A percentile compares a stretch with the other conserved stretches of the same genome.
Conservation (phyloP, 2,113 vertebrate genomes). For the Gasterosteus aculeatus region DNA sequence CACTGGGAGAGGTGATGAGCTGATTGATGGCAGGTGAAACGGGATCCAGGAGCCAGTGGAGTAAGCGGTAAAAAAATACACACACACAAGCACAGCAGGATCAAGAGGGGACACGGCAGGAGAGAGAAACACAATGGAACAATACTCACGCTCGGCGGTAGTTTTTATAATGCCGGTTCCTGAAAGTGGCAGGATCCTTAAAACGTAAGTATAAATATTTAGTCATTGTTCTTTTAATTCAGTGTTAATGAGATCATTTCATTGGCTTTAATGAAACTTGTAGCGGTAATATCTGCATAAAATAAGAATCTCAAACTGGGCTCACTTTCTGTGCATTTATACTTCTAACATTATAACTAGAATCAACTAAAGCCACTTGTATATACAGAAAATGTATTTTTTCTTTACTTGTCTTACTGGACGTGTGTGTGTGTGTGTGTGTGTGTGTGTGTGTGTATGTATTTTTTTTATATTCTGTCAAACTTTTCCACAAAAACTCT, state of each 20-base stretch:
- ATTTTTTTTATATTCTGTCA: neutral
- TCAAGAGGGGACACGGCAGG: neutral
- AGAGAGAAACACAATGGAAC: slow-evolving; percentile 2
- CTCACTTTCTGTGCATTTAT: neutral
- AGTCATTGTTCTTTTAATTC: neutral
- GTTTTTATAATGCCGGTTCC: neutral
- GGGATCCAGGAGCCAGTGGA: neutral
- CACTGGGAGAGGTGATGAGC: neutral
- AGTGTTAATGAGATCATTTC: neutral
- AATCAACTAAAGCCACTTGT: neutral
- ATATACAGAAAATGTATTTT: neutral
- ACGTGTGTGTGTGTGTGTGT: neutral
- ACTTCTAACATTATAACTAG: neutral
- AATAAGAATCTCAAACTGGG: neutral
- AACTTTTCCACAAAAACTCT: neutral
- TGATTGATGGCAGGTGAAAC: neutral
- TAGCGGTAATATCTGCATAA: neutral
- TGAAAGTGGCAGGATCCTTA: neutral
- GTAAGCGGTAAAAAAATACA: neutral
- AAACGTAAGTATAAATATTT: neutral
- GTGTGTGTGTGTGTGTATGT: neutral
- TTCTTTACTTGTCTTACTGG: neutral
- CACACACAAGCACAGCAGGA: neutral
- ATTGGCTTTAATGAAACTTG: neutral
- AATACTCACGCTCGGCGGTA: neutral